Base-by-base conservation (phyloP, 2,797 vertebrate genomes). In the Notolabrus celidotus region DNA sequence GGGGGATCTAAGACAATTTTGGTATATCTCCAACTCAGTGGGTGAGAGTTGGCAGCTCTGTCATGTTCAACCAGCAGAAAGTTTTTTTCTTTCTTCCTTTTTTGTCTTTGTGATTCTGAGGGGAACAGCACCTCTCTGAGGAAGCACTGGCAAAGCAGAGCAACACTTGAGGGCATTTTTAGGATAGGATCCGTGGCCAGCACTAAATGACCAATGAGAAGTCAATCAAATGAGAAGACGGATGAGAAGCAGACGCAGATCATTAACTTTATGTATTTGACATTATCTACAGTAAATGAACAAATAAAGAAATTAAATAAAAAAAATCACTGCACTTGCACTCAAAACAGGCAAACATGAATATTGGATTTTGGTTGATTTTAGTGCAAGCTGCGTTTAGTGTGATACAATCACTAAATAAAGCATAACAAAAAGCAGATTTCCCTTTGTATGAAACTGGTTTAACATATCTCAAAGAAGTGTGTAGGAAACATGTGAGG, bases 61-160 rank as follows among this genome's bases (percentile, higher is more conserved):
- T 85, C 63, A 71, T 82, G 78, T 83, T 86, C 85, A 87, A 72
- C 81, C 77, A 73, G 77, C 61, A 73, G 65, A 58, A 74, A 72
- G 71, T 50, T 72, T 78, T 59, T 73, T 34, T 74, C 17, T 70
- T 49, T 27, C 23, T 31, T 51, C 49, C 46, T 47, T 46, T 73
- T 69, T 46, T 59, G 25, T 70, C 34, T 85, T 78, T 79, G 67
- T 67, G 68, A 83, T 76, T 83, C 76, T 55, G 65, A 3, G 33
- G 70, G 53, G 71, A 69, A 71, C 49, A 62, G 49, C 70, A 71
- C 63, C 65, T 77, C 65, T 71, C 34, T 58, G 58, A 80, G 53
- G 62, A 62, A 64, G 67, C 51, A 52, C 7, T 27, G 43, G 72
- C 47, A 51, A 41, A 52, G 69, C 51, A 63, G 69, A 54, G 41